These are phyloP conservation scores for Candoia aspera DNA, from an alignment of 2,113 vertebrate genomes.

Conservation along the genomic window DNA sequence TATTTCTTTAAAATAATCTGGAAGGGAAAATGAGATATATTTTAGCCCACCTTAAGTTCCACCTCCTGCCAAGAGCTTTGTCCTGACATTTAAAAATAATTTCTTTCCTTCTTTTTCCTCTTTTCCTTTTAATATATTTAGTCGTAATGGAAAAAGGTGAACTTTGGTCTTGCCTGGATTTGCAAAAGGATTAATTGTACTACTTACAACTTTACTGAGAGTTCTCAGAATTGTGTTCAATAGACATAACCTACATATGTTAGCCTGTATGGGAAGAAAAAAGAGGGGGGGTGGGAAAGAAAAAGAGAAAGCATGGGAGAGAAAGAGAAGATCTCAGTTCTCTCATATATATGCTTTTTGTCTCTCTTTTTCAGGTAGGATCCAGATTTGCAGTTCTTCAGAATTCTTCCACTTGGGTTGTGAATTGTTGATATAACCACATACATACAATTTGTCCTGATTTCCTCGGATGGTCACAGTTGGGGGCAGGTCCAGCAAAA, in stretches of 20 bases:
- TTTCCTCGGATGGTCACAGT: not conserved
- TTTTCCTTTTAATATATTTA: not conserved
- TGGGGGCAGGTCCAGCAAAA: not conserved
- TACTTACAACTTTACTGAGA: constrained; percentile 9
- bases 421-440: not conserved
- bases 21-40: not conserved
- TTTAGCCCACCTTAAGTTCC: not conserved
- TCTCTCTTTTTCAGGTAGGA: not conserved
- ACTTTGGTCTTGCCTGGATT: constrained; percentile 9
- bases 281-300: not conserved
- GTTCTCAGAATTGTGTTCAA: not conserved
- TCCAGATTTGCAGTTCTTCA: not conserved
- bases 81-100: constrained; percentile 27
- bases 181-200: not conserved
- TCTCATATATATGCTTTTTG: not conserved
- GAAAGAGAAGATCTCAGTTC: no score
- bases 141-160: constrained; percentile 12
- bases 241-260: not conserved
- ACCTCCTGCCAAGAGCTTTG: not conserved
- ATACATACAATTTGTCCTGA: not conserved
- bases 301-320: not conserved
- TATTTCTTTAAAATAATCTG: not conserved
- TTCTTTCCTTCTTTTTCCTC: not conserved
- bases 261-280: not conserved
- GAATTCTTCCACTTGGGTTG: not conserved